Conservation (phyloP, 2,888 invertebrate species). For the Anorthoa munda region DNA sequence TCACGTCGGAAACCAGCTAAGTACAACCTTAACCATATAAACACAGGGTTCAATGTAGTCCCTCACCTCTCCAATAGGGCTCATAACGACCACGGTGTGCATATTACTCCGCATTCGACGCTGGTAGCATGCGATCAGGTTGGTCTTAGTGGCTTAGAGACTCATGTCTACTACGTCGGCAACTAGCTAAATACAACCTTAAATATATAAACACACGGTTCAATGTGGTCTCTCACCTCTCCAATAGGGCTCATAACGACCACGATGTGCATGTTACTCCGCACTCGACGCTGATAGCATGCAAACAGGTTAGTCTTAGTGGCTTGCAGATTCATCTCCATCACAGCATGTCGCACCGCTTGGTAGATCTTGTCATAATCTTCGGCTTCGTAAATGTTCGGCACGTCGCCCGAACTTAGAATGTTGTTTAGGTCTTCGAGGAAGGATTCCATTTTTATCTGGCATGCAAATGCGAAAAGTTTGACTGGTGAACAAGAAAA, state of each 20-base stretch:
- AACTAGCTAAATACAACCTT: not conserved
- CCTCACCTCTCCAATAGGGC: conserved; percentile 94
- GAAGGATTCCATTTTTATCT: conserved; percentile 96
- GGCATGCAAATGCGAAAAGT: not conserved
- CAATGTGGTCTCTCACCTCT: conserved; percentile 85
- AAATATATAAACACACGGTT: not conserved
- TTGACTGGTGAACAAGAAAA: not conserved
- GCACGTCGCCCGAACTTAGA: conserved; percentile 97
- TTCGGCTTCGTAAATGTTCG: conserved; percentile 96
- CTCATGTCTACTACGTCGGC: conserved; percentile 93
- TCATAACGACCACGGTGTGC: conserved; percentile 94
- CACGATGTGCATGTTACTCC: conserved; percentile 95
- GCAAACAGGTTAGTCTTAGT: conserved; percentile 96
- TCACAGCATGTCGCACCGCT: conserved; percentile 93
- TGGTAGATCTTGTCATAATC: conserved; percentile 94
- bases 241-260: conserved; percentile 95
- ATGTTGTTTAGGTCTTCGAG: conserved; percentile 97
- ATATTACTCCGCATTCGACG: conserved; percentile 95
- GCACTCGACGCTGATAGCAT: conserved; percentile 95
- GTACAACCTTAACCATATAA: not conserved
- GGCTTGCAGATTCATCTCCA: conserved; percentile 94
- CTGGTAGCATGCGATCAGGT: conserved; percentile 96
- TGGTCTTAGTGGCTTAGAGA: conserved; percentile 95
- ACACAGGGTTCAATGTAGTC: not conserved
- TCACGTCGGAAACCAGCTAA: conserved; percentile 77